These are phyloP conservation scores for Heliocidaris erythrogramma DNA, from an alignment of 35 echinoderm and acorn worm genomes.

Conservation along the genomic window DNA sequence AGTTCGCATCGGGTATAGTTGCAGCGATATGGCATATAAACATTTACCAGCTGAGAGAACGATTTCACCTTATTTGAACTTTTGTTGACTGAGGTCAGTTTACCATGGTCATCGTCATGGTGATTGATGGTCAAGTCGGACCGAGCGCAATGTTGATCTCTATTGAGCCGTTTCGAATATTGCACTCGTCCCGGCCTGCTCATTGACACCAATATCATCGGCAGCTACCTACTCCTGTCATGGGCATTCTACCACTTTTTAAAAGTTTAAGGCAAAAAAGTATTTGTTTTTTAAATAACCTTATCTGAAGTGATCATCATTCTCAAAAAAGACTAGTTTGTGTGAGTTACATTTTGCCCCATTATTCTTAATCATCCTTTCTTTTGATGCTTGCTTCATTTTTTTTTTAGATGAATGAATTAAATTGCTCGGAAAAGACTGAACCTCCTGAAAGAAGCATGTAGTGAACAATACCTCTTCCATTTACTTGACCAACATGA, in stretches of 20 bases:
- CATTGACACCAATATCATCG: constrained; percentile 28
- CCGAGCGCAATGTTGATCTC: constrained; percentile 55
- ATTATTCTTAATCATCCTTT: too few relatives aligned
- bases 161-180: constrained; percentile 39
- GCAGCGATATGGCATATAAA: background rate
- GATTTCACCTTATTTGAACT: background rate
- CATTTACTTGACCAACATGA: background rate
- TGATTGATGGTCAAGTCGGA: constrained; percentile 49
- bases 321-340: too few relatives aligned
- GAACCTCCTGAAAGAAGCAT: background rate
- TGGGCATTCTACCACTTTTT: background rate
- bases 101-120: constrained; percentile 16
- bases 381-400: too few relatives aligned
- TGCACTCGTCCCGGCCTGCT: constrained; percentile 64
- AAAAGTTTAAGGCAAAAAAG: too few relatives aligned
- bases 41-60: background rate
- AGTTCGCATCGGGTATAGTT: background rate
- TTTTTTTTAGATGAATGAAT: too few relatives aligned
- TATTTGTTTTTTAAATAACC: too few relatives aligned
- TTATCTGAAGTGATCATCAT: too few relatives aligned
- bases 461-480: background rate
- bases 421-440: too few relatives aligned
- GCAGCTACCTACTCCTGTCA: background rate
- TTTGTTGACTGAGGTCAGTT: background rate
- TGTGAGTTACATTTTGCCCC: too few relatives aligned